Evolutionary conservation across 1,140 invertebrate genomes (phyloP).

Genomic region (Andricus grossulariae): DNA sequence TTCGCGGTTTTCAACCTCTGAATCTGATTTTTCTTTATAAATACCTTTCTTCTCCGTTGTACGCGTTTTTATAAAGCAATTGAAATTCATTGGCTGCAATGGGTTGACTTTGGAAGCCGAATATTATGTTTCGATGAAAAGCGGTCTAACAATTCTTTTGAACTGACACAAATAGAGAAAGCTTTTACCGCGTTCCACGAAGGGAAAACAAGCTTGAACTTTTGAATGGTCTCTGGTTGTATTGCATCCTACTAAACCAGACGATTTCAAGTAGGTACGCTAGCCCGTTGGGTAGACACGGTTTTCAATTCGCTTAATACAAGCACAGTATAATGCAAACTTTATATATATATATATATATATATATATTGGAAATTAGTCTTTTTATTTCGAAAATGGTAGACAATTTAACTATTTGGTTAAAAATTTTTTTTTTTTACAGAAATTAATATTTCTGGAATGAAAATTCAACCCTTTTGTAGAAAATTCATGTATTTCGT

Average conservation of each 20-base stretch:
- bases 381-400: no score
- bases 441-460: no score
- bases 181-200: constrained; percentile 4
- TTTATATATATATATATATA: constrained; percentile 13
- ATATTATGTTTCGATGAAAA: not conserved
- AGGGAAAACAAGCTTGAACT: constrained; percentile 13
- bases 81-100: no score
- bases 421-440: no score
- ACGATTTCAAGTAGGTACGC: not conserved
- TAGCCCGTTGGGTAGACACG: constrained; percentile 21
- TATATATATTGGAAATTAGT: no score
- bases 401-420: no score
- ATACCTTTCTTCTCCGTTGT: no score
- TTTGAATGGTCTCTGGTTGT: constrained; percentile 21
- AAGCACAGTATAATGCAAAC: constrained; percentile 20
- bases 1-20: no score
- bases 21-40: no score
- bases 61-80: no score
- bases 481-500: no score
- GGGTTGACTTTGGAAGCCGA: not conserved
- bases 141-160: not conserved
- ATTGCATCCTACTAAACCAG: constrained; percentile 27
- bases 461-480: no score
- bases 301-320: constrained; percentile 26
- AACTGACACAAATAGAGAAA: not conserved